Base-by-base conservation (phyloP, 2,113 vertebrate genomes). In the Chlorodrepanis virens region DNA sequence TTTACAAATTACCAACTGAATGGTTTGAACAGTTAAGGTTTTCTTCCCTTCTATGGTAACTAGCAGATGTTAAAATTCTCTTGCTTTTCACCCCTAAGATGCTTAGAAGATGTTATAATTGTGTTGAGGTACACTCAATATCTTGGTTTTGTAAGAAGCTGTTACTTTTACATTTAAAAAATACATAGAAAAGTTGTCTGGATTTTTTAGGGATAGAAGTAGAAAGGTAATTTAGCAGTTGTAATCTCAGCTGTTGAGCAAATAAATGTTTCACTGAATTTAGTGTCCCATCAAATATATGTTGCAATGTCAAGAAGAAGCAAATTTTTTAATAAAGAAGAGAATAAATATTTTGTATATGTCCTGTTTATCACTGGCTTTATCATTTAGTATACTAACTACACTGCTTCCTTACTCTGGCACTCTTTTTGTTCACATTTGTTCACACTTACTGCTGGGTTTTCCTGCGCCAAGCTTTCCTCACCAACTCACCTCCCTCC, bases 281-380 rank as follows among this genome's bases (percentile, higher is more conserved):
- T 39, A 31, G 11, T 71, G 14, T 79, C 21, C 20, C 29, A 39
- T 23, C 1, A 22, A 59, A 35, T 49, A 53, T 9, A 80, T 64
- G 45, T 31, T 72, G 44, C 65, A 76, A 29, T 86, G 53, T 90
- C 19, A 79, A 72, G 49, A 84, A 85, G 23, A 78, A 83, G 25
- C 16, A 57, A 27, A 4, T 16, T 45, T 79, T 54, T 3, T 3
- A 53, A 63, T 57, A 44, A 52, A 44, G 22, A 12, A 7, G 10
- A 1, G 52, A 96, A 92, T 91, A 94, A 94, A 89, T 57, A 35
- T 69, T 94, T 96, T 93, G 49, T 90, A 22, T 21, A 40, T 40
- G 31, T 23, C 2, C 23, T 85, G 19, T 80, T 83, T 67, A 63
- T 65, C 27, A 23, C 4, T 63, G 35, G 5, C n/a, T 69, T 3